Evolutionary conservation across 2,113 vertebrate genomes (phyloP).

Genomic region (Benitochromis conjunctus): DNA sequence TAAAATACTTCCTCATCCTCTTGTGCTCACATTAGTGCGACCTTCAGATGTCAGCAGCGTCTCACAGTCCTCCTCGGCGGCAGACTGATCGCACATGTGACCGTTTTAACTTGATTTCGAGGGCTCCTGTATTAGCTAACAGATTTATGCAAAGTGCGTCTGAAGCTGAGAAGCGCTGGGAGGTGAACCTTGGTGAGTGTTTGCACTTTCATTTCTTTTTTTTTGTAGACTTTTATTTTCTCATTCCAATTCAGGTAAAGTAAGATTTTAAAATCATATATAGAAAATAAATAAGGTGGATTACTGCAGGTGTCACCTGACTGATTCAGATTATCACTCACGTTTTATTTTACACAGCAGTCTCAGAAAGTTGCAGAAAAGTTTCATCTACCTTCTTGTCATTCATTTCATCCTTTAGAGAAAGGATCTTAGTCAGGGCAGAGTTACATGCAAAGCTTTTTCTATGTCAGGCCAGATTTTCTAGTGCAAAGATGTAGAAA

Average conservation of each 20-base stretch:
- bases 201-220: background rate
- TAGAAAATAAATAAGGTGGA: background rate
- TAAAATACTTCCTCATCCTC: conserved; percentile 55
- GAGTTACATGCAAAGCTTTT: background rate
- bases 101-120: background rate
- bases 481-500: background rate
- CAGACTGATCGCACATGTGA: background rate
- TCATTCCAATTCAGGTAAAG: background rate
- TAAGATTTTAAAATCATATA: background rate
- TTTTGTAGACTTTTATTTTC: background rate
- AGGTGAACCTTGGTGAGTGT: conserved; percentile 37
- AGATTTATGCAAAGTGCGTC: background rate
- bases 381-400: background rate
- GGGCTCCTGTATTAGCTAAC: background rate
- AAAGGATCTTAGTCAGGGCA: background rate
- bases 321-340: background rate
- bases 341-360: background rate
- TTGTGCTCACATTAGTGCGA: background rate
- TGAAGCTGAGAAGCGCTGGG: background rate
- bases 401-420: background rate
- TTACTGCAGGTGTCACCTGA: background rate
- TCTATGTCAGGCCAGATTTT: background rate
- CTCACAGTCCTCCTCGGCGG: background rate
- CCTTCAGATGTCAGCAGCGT: background rate
- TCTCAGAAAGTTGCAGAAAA: background rate